Percentiles rank a stretch among this genome's conserved stretches.
These are phyloP conservation scores for Elymnias hypermnestra DNA, from an alignment of 1,140 invertebrate species.

Conservation along the genomic window DNA sequence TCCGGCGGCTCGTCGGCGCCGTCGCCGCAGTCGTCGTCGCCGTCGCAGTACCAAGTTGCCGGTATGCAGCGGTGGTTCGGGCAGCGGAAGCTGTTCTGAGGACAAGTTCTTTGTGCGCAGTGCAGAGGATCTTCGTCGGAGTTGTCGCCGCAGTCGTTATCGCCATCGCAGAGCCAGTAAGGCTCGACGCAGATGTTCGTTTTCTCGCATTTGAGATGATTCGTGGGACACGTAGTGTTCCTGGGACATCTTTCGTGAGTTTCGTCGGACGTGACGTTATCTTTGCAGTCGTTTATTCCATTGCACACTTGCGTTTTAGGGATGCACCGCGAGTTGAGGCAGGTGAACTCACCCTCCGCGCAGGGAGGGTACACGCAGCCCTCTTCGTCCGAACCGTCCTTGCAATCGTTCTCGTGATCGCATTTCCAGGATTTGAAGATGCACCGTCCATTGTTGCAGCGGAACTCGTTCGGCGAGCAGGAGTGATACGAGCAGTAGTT, in stretches of 20 bases:
- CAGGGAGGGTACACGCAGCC: constrained; percentile 94
- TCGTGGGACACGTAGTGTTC: constrained; percentile 90
- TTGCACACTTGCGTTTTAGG: constrained; percentile 92
- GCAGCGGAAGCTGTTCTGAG: constrained; percentile 93
- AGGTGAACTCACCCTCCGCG: constrained; percentile 95
- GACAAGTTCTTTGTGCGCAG: constrained; percentile 92
- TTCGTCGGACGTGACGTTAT: constrained; percentile 93
- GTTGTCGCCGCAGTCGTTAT: constrained; percentile 97
- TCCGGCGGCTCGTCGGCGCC: constrained; percentile 92
- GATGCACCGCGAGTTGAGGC: constrained; percentile 93
- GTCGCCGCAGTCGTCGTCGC: constrained; percentile 93
- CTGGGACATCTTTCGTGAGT: constrained; percentile 89
- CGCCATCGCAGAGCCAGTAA: constrained; percentile 95
- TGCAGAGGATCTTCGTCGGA: constrained; percentile 94
- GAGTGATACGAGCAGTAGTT: constrained; percentile 96
- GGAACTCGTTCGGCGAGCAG: constrained; percentile 94
- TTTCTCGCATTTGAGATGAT: constrained; percentile 93
- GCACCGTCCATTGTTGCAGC: constrained; percentile 95
- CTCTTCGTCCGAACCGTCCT: constrained; percentile 93
- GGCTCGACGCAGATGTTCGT: constrained; percentile 97
- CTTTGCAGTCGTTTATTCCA: constrained; percentile 96
- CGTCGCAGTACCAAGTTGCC: constrained; percentile 95
- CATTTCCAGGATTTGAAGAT: constrained; percentile 97
- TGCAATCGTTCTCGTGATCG: constrained; percentile 96
- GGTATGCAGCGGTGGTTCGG: constrained; percentile 92